Conservation (phyloP, 2,797 vertebrate genomes). For the Aplochiton taeniatus region DNA sequence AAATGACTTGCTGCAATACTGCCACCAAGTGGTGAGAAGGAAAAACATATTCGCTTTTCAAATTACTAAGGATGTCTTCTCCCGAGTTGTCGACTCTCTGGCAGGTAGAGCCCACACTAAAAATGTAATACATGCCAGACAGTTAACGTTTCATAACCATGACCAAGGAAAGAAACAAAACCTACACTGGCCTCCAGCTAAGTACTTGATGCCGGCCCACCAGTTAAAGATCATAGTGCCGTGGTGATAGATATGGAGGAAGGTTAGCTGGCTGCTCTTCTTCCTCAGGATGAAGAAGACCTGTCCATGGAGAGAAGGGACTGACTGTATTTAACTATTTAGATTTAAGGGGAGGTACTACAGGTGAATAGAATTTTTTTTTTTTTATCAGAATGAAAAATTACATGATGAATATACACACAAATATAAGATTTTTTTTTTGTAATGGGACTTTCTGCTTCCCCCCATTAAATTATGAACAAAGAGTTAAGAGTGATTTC, state of each 20-base stretch:
- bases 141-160: too few species aligned
- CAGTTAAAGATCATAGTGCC: slow-evolving; percentile 97
- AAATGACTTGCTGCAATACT: too few species aligned
- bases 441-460: too few species aligned
- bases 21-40: too few species aligned
- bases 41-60: too few species aligned
- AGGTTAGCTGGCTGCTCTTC: slow-evolving; percentile 94
- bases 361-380: too few species aligned
- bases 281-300: slow-evolving; percentile 98
- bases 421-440: not conserved
- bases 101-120: not conserved
- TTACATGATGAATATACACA: too few species aligned
- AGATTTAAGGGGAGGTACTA: not conserved
- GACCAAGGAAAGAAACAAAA: not conserved
- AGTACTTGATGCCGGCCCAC: slow-evolving; percentile 94
- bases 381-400: too few species aligned
- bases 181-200: slow-evolving; percentile 96
- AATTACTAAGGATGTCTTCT: too few species aligned
- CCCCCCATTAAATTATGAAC: too few species aligned
- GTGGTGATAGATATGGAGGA: slow-evolving; percentile 97
- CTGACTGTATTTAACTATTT: too few species aligned
- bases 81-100: not conserved
- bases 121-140: too few species aligned
- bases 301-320: slow-evolving; percentile 67
- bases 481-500: not conserved